Evolutionary conservation across 2,797 vertebrate genomes (phyloP).

Genomic region (Distichodus sexfasciatus): DNA sequence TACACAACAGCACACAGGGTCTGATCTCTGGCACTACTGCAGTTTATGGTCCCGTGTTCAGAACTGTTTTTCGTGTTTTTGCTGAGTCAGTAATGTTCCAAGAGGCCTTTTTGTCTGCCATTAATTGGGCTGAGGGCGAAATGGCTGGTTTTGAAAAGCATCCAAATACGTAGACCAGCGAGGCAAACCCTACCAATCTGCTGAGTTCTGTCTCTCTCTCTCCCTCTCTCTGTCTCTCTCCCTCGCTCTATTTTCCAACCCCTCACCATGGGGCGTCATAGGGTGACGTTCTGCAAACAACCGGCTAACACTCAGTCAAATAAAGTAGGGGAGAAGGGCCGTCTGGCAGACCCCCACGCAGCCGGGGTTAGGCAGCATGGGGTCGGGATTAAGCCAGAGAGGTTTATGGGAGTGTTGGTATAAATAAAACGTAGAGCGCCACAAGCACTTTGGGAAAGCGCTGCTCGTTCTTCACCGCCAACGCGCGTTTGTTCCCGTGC

Average conservation of each 20-base stretch:
- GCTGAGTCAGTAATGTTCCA: conserved; percentile 62
- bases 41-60: not conserved
- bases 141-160: conserved; percentile 55
- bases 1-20: not conserved
- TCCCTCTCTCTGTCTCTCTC: conserved; percentile 2
- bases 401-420: conserved; percentile 28
- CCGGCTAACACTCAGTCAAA: conserved; percentile 53
- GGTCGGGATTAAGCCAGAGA: conserved; percentile 22
- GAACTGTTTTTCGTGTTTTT: conserved; percentile 8
- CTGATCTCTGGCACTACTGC: not conserved
- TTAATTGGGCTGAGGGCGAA: conserved; percentile 62
- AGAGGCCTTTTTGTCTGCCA: conserved; percentile 63
- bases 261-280: conserved; percentile 52
- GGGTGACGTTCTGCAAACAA: conserved; percentile 61
- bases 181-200: conserved; percentile 30
- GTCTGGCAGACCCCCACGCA: conserved; percentile 52
- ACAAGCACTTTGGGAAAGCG: too few relatives aligned
- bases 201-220: conserved; percentile 40
- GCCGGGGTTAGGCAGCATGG: conserved; percentile 49
- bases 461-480: conserved; percentile 2
- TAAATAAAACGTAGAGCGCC: too few relatives aligned
- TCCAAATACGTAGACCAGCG: conserved; percentile 50
- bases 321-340: conserved; percentile 51
- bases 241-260: not conserved
- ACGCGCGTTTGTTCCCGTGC: conserved; percentile 17